Base-by-base conservation (phyloP, 2,888 invertebrate genomes). In the Lydus trimaculatus region DNA sequence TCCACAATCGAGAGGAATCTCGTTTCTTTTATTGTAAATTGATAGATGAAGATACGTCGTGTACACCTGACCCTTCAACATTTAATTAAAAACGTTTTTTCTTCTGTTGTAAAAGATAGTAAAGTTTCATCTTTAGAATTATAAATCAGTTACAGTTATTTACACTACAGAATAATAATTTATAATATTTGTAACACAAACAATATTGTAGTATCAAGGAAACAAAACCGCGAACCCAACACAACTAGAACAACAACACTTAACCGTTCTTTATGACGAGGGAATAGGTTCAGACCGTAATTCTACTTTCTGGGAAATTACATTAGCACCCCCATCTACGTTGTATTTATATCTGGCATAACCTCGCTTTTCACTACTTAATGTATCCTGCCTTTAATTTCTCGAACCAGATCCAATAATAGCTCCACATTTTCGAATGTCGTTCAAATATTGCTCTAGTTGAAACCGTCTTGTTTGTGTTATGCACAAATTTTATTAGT, bases 71-170 rank as follows among this genome's bases (percentile, higher is more conserved):
- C 75, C 73, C 71, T 72, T 69, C 64, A 73, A 74, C 74, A 77
- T 76, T 80, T 80, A 80, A 80, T 80, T 80, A 80, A 79, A 79
- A 78, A 75, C 75, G 75, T 78, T 76, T 78, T 77, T 76, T 31
- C 28, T 28, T 11, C 13, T 43, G 5, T 43, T 48, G 17, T 1
- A 9, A 48, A 48, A 48, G 9, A 48, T 48, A 9, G 48, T 20
- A 23, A 1, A 48, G 9, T 20, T 48, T 20, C 8, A 20, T 20
- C 48, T 48, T 20, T 48, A 48, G 20, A 48, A 23, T 9, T 36
- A 36, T 4, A 36, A 36, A 13, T 36, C 7, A 9, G 33, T 11
- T 7, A 33, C 33, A 33, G 11, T 33, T 33, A 36, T 43, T 43
- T 69, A 69, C 69, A 71, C 70, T 72, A 69, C 72, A 73, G 72